A percentile compares a stretch with the other conserved stretches of the same genome.
phyloP scores from a whole-genome alignment of 2,113 vertebrate species.

The Donacobius atricapilla region DNA sequence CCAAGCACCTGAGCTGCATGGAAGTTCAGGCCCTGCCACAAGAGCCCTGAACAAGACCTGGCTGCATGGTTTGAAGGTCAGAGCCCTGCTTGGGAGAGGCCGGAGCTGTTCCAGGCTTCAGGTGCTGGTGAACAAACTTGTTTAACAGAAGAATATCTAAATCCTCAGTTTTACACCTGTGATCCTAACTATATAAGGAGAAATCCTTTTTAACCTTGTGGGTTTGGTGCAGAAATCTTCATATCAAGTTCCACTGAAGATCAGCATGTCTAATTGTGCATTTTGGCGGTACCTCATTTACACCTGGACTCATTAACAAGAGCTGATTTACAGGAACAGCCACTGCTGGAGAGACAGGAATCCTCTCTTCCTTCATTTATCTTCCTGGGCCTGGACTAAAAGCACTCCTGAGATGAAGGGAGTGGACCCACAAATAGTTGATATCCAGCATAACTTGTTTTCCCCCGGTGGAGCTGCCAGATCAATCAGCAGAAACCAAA shows the following conservation, averaged over 20 bases:
- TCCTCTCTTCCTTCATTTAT: background rate
- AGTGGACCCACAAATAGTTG: constrained; percentile 3
- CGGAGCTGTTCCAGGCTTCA: background rate
- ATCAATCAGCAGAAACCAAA: constrained; percentile 54
- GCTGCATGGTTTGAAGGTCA: rapidly evolving
- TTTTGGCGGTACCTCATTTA: background rate
- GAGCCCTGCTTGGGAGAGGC: background rate
- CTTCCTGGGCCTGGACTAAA: background rate
- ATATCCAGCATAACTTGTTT: constrained; percentile 26
- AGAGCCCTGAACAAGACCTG: background rate
- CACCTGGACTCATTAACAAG: background rate
- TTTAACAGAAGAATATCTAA: background rate
- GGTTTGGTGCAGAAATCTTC: background rate
- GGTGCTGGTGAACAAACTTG: background rate
- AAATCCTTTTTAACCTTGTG: background rate
- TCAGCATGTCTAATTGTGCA: background rate
- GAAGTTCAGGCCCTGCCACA: background rate
- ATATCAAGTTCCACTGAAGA: rapidly evolving
- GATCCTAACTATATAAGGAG: background rate
- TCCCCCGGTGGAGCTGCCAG: constrained; percentile 9
- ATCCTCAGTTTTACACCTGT: background rate
- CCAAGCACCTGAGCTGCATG: background rate
- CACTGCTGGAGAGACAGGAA: background rate
- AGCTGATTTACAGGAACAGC: background rate
- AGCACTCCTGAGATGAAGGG: background rate